Percentiles rank a stretch among this genome's conserved stretches.
Conservation (phyloP, 2,888 invertebrate genomes). For the Bombylius major region DNA sequence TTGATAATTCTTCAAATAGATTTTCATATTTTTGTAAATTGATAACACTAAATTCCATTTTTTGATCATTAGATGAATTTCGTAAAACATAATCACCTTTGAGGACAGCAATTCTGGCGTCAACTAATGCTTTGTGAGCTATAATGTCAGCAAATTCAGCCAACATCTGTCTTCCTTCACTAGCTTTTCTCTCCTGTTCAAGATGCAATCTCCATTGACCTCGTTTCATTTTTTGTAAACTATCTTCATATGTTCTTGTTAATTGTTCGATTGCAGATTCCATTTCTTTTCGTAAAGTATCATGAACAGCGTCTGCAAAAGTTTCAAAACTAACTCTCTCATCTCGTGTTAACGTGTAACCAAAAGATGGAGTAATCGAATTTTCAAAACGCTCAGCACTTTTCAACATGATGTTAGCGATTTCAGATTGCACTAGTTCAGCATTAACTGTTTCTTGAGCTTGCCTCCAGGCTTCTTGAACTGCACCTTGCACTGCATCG, state of each 20-base stretch:
- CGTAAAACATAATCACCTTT: constrained; percentile 40
- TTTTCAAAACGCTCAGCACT: constrained; percentile 57
- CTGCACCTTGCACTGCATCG: constrained; percentile 50
- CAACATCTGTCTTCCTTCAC: constrained; percentile 41
- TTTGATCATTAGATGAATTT: background rate
- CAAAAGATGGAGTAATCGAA: constrained; percentile 42
- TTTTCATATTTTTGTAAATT: constrained; percentile 28
- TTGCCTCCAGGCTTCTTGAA: constrained; percentile 61
- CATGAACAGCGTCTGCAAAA: constrained; percentile 63
- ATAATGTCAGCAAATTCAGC: constrained; percentile 57
- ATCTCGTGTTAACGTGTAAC: constrained; percentile 51
- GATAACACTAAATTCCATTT: constrained; percentile 18
- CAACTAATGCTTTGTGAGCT: constrained; percentile 61
- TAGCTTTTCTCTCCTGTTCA: constrained; percentile 38
- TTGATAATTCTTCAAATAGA: constrained; percentile 27
- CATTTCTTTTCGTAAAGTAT: constrained; percentile 57
- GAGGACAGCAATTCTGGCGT: constrained; percentile 59
- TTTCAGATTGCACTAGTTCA: constrained; percentile 64
- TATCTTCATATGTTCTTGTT: constrained; percentile 52
- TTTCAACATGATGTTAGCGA: constrained; percentile 56
- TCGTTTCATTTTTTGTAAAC: constrained; percentile 44
- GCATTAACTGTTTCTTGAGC: constrained; percentile 63
- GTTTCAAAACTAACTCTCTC: constrained; percentile 59
- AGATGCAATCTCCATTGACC: constrained; percentile 37
- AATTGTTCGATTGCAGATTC: constrained; percentile 56